Evolutionary conservation across 1,140 invertebrate genomes (phyloP).

Genomic region (Philotrypesis tridentata): DNA sequence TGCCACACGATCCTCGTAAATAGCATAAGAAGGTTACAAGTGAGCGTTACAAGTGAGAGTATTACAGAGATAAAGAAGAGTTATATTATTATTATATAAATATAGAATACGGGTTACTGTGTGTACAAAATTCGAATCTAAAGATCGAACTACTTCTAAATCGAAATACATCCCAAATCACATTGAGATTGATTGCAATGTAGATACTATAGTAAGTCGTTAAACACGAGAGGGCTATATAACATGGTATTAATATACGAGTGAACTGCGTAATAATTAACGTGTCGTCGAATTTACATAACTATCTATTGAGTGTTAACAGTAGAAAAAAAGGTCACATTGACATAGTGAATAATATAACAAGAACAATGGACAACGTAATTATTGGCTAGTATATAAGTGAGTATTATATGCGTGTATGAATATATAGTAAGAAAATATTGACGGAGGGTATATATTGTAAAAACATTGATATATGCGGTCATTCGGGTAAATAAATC

Average conservation of each 20-base stretch:
- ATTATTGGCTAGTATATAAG: slow-evolving; percentile 37
- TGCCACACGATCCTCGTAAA: not conserved
- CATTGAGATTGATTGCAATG: slow-evolving; percentile 10
- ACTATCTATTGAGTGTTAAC: not conserved
- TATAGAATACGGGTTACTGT: slow-evolving; percentile 44
- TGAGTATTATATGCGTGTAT: slow-evolving; percentile 19
- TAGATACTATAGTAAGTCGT: not conserved
- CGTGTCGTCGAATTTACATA: slow-evolving; percentile 9
- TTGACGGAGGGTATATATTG: slow-evolving; percentile 35
- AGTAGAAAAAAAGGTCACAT: slow-evolving; percentile 44
- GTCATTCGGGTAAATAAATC: slow-evolving; percentile 68
- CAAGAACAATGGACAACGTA: slow-evolving; percentile 40
- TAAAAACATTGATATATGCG: slow-evolving; percentile 58
- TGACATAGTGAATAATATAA: slow-evolving; percentile 32
- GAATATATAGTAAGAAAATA: slow-evolving; percentile 25
- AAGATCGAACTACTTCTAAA: slow-evolving; percentile 35
- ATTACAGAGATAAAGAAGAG: slow-evolving; percentile 8
- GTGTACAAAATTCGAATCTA: slow-evolving; percentile 35
- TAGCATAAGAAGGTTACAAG: too few relatives aligned
- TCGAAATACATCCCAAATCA: slow-evolving; percentile 13
- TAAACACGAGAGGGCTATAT: not conserved
- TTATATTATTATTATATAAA: not conserved
- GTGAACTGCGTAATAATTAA: not conserved
- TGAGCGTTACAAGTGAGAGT: slow-evolving; percentile 1
- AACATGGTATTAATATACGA: slow-evolving; percentile 9